Percentiles rank a stretch among this genome's conserved stretches.
Evolutionary conservation across 2,888 invertebrate species (phyloP).

Genomic region (Oxycera nigricornis): DNA sequence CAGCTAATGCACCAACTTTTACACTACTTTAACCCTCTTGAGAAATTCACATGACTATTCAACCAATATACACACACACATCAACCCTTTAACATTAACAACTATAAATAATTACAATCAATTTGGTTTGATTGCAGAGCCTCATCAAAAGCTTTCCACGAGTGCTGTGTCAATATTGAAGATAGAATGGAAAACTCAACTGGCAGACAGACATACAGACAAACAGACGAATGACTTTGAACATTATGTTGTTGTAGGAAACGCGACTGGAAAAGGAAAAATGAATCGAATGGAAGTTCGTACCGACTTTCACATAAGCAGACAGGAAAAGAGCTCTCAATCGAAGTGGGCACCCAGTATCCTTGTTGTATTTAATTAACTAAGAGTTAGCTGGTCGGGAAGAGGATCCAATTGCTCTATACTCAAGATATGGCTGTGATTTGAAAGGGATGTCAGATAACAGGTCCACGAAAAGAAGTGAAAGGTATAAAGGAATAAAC

Average conservation of each 20-base stretch:
- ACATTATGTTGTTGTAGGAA: no score
- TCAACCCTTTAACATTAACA: neutral
- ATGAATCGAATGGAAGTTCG: neutral
- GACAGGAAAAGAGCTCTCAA: conserved; percentile 8
- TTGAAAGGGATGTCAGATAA: no score
- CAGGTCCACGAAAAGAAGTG: no score
- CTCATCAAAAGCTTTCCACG: conserved; percentile 23
- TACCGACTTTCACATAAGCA: neutral
- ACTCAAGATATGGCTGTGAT: no score
- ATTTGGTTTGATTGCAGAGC: conserved; percentile 27
- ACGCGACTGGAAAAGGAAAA: neutral
- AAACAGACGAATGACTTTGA: neutral
- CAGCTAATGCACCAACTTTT: no score
- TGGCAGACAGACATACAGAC: conserved; percentile 22
- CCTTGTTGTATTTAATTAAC: conserved; percentile 29
- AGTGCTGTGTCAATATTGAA: conserved; percentile 36
- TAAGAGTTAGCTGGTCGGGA: no score
- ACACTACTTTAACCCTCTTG: no score
- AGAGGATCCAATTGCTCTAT: no score
- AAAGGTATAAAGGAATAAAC: no score
- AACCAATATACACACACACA: no score
- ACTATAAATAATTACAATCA: conserved; percentile 34
- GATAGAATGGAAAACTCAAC: neutral
- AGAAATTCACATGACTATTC: no score
- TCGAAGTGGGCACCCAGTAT: conserved; percentile 9